These are phyloP conservation scores for Varroa destructor DNA, from an alignment of 1,140 invertebrate genomes.

Conservation along the genomic window DNA sequence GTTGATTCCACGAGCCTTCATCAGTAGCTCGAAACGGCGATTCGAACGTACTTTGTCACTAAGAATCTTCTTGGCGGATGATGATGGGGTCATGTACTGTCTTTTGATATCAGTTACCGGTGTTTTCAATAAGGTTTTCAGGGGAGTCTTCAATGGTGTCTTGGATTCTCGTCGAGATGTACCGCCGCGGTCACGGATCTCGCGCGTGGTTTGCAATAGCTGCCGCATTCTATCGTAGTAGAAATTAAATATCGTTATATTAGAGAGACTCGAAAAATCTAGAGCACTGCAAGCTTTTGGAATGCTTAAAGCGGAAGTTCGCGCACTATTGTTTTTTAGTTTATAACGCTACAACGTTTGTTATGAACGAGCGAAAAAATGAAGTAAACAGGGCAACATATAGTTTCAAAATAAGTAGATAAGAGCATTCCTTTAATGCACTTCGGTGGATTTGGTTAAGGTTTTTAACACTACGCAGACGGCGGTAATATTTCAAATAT, in stretches of 20 bases:
- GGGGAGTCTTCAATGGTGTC: not conserved
- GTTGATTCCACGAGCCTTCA: slow-evolving; percentile 1
- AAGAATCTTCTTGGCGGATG: slow-evolving; percentile 8
- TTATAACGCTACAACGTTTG: too few species aligned
- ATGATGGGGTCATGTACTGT: not conserved
- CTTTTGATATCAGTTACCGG: not conserved
- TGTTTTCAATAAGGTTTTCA: slow-evolving; percentile 10
- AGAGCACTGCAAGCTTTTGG: too few species aligned
- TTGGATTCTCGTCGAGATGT: not conserved
- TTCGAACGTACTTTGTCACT: slow-evolving; percentile 6
- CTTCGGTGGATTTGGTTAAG: too few species aligned
- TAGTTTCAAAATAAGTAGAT: too few species aligned
- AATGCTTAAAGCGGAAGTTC: too few species aligned
- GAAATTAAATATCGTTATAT: not conserved
- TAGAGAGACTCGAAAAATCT: too few species aligned
- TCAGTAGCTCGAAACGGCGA: slow-evolving; percentile 15
- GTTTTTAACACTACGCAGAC: too few species aligned
- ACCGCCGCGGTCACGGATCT: not conserved
- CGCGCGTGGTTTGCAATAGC: not conserved
- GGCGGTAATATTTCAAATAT: too few species aligned
- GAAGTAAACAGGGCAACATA: too few species aligned
- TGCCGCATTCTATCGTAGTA: not conserved
- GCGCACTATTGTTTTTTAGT: too few species aligned
- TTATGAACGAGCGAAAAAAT: too few species aligned
- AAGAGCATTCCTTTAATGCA: too few species aligned